Percentiles rank a stretch among this genome's conserved stretches.
phyloP scores from a whole-genome alignment of 2,113 vertebrate species.

The Equus quagga region DNA sequence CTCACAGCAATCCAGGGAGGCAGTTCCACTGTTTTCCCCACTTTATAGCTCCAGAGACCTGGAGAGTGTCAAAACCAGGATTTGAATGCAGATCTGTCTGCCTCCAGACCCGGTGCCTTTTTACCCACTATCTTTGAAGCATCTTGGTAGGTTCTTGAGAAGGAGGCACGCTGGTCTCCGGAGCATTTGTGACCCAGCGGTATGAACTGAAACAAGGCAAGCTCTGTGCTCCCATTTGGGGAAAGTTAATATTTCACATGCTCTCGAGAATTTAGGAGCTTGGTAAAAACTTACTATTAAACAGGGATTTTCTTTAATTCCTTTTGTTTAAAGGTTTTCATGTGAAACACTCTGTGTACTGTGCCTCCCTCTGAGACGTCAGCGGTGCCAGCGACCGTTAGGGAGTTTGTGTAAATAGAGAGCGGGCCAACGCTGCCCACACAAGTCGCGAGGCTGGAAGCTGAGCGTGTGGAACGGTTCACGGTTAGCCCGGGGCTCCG shows the following conservation, averaged over 20 bases:
- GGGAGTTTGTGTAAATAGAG: slow-evolving; percentile 82
- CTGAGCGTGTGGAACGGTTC: slow-evolving; percentile 42
- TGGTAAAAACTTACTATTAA: slow-evolving; percentile 82
- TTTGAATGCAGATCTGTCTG: slow-evolving; percentile 20
- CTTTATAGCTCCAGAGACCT: background rate
- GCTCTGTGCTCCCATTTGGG: slow-evolving; percentile 80
- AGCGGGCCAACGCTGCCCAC: slow-evolving; percentile 78
- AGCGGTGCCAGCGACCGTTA: slow-evolving; percentile 81
- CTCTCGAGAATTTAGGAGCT: slow-evolving; percentile 81
- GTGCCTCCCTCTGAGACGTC: slow-evolving; percentile 77
- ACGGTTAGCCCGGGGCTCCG: background rate
- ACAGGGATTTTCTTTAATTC: slow-evolving; percentile 84
- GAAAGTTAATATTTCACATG: slow-evolving; percentile 81
- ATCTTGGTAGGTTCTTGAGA: slow-evolving; percentile 61
- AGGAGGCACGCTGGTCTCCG: background rate
- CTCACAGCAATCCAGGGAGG: background rate
- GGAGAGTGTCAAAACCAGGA: background rate
- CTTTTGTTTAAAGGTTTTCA: slow-evolving; percentile 85
- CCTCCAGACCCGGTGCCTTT: background rate
- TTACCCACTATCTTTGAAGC: background rate
- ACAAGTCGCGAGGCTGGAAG: slow-evolving; percentile 71
- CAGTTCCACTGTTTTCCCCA: background rate
- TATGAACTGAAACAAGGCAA: slow-evolving; percentile 75
- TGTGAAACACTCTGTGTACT: slow-evolving; percentile 80
- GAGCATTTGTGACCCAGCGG: slow-evolving; percentile 62